Conservation (phyloP, 2,113 vertebrate species). For the Fregetta grallaria region DNA sequence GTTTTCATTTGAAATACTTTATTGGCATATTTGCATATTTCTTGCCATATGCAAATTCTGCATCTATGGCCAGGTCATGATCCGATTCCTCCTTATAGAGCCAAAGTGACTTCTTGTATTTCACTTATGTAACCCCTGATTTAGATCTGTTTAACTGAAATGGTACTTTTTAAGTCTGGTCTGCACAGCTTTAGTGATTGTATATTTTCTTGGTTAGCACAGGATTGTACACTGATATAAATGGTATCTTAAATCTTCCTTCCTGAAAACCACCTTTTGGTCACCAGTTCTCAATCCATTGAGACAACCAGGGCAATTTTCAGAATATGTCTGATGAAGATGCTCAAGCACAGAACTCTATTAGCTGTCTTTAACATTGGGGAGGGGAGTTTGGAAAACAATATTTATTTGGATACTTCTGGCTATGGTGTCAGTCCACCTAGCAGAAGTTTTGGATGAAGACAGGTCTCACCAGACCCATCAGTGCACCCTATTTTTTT, state of each 20-base stretch:
- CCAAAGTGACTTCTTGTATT: not conserved
- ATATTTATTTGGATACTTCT: not conserved
- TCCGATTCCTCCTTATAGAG: not conserved
- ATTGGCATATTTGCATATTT: not conserved
- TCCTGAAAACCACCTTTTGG: not conserved
- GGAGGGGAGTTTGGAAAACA: not conserved
- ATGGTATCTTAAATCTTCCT: not conserved
- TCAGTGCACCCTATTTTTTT: not conserved
- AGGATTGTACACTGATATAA: not conserved
- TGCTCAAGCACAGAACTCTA: not conserved
- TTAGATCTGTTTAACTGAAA: not conserved
- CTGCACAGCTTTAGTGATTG: not conserved
- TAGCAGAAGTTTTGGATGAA: not conserved
- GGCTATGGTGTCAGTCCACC: not conserved
- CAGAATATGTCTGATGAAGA: not conserved
- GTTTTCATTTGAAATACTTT: not conserved
- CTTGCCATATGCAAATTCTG: not conserved
- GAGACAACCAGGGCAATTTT: not conserved
- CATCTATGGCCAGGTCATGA: not conserved
- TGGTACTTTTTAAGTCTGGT: not conserved
- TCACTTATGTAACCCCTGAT: not conserved
- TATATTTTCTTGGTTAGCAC: not conserved
- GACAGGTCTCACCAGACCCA: not conserved
- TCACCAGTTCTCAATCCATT: not conserved
- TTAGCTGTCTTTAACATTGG: not conserved